Conservation (phyloP, 2,797 vertebrate genomes). For the Typhlichthys subterraneus region DNA sequence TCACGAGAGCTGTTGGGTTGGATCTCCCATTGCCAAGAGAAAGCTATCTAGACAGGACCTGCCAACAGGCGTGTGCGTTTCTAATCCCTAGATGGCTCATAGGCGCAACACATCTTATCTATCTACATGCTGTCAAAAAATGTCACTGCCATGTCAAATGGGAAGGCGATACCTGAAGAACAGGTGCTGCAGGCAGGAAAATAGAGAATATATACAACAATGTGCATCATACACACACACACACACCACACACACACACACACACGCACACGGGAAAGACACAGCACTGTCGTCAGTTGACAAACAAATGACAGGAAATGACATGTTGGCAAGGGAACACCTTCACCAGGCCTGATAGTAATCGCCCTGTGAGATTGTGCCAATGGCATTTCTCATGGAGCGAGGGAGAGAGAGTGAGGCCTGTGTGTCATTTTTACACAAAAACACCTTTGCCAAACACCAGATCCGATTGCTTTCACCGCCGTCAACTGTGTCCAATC, state of each 20-base stretch:
- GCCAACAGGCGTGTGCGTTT: constrained; percentile 72
- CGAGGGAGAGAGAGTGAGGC: constrained; percentile 44
- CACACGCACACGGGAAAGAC: constrained; percentile 67
- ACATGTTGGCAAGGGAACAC: constrained; percentile 77
- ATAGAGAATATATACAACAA: constrained; percentile 60
- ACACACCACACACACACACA: constrained; percentile 32
- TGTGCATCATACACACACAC: constrained; percentile 44
- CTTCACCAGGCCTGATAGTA: constrained; percentile 79
- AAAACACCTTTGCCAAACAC: constrained; percentile 81
- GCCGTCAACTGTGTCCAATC: constrained; percentile 82
- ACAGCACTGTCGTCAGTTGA: constrained; percentile 75
- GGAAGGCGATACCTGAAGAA: constrained; percentile 75
- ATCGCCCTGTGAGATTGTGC: constrained; percentile 80
- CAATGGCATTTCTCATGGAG: constrained; percentile 73
- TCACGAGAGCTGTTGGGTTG: constrained; percentile 70
- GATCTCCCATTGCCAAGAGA: constrained; percentile 72
- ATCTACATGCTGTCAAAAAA: constrained; percentile 83
- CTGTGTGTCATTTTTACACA: constrained; percentile 81
- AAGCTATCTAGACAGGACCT: constrained; percentile 77
- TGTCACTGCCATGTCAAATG: constrained; percentile 79
- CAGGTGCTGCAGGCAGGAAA: constrained; percentile 64
- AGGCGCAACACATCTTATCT: constrained; percentile 78
- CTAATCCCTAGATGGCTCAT: constrained; percentile 77
- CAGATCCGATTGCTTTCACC: constrained; percentile 78
- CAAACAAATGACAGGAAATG: constrained; percentile 86